Evolutionary conservation across 2,888 invertebrate species (phyloP), one percentile per base, ranked within the genome.

Genomic region (Zonitis immaculata): DNA sequence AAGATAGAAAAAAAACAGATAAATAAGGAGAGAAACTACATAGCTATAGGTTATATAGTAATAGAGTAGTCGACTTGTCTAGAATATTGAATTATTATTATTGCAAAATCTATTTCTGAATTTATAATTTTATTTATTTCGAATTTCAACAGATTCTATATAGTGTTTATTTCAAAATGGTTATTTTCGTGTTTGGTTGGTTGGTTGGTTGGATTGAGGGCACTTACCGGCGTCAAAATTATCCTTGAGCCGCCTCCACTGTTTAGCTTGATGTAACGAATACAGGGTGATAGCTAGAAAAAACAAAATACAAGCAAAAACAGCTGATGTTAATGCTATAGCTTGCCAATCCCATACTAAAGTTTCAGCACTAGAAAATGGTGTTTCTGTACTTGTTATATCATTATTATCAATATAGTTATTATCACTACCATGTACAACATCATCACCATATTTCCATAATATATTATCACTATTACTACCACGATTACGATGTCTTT

Each of bases 181-280:
- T 5, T 28, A n/a, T 28, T 28, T 28, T 28, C n/a, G n/a, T n/a
- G n/a, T n/a, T n/a, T n/a, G n/a, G n/a, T n/a, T n/a, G n/a, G n/a
- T n/a, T n/a, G n/a, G n/a, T n/a, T n/a, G n/a, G n/a, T n/a, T n/a
- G n/a, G n/a, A n/a, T n/a, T n/a, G n/a, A n/a, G 30, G 12, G 14
- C 2, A 61, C 82, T 81, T 74, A 89, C 89, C 89, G 77, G 87
- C 85, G 73, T 87, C 86, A 65, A 89, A 83, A 68, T 86, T 86
- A 69, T 82, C 83, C 76, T 89, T 89, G 71, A 90, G 82, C 69
- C 85, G 81, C 73, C 84, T 83, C 89, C 89, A 90, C 73, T 89
- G 89, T 68, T 84, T 83, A 65, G 88, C 86, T 72, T 89, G 89
- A 68, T 89, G 84, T 66, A 89, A 76, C 63, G 88, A 86, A 72